Conservation (phyloP, 1,140 invertebrate genomes). For the Cherax destructor region DNA sequence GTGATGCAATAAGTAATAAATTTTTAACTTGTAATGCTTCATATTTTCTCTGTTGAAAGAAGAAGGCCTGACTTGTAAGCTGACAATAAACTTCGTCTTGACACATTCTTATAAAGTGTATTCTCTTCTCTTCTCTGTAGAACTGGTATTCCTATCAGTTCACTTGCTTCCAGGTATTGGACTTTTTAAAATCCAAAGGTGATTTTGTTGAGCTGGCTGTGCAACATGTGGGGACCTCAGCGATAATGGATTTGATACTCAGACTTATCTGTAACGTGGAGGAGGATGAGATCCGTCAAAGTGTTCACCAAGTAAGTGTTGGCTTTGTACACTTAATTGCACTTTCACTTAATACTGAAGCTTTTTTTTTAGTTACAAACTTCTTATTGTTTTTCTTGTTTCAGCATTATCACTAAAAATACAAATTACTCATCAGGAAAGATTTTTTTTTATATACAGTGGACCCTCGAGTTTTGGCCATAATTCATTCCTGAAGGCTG, state of each 20-base stretch:
- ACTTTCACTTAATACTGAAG: too few species aligned
- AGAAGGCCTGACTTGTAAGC: conserved; percentile 62
- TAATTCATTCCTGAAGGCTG: too few species aligned
- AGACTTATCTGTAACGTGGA: conserved; percentile 91
- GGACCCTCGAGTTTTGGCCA: too few species aligned
- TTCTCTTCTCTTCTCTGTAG: conserved; percentile 77
- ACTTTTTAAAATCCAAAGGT: conserved; percentile 90
- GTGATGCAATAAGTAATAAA: not conserved
- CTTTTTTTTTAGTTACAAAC: too few species aligned
- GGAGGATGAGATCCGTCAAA: conserved; percentile 84
- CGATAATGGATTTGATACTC: conserved; percentile 95
- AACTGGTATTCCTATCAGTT: conserved; percentile 94
- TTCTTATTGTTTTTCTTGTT: too few species aligned
- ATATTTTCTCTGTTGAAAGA: conserved; percentile 38
- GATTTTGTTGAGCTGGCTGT: conserved; percentile 91
- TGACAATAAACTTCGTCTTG: conserved; percentile 42
- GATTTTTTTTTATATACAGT: too few species aligned
- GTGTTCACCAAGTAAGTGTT: conserved; percentile 86
- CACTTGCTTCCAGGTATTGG: conserved; percentile 91
- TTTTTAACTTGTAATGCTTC: not conserved
- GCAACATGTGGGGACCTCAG: conserved; percentile 93
- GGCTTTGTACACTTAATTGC: too few species aligned
- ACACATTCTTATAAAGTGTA: conserved; percentile 70
- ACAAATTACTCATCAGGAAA: too few species aligned
- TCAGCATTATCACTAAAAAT: too few species aligned